Evolutionary conservation across 1,140 invertebrate species (phyloP), one percentile per base, ranked within the genome.

Genomic region (Papilio polyxenes): DNA sequence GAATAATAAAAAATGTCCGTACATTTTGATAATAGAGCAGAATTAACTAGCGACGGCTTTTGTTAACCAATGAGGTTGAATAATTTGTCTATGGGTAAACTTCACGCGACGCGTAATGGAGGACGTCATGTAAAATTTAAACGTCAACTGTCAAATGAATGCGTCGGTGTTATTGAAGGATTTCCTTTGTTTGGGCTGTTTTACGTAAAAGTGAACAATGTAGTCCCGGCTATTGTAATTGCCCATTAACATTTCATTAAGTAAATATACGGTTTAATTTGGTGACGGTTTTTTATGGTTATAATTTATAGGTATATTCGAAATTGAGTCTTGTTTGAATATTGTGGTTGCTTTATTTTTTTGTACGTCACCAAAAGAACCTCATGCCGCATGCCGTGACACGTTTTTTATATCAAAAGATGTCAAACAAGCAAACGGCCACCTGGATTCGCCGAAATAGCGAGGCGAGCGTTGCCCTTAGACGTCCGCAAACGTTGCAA

Each of bases 81-180:
- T 77, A 74, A 48, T 74, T 48, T 49, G 48, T 31, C 75, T 51
- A 31, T n/a, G 49, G 13, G 49, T 77, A 77, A 77, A 77, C 75
- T 51, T 77, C 17, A 20, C 75, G 75, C 44, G 44, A 20, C 75
- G 75, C 75, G 44, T 77, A 77, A 77, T 77, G 75, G 75, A 17
- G 74, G 75, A 23, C 75, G 75, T 77, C 75, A 77, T 77, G 48
- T 53, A 77, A 77, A 77, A 77, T 77, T 77, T 53, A 77, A 77
- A 20, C 75, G 75, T 77, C 75, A 77, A 77, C 75, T 77, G 75
- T 77, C 48, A 77, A 77, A 77, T 77, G 75, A 76, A 49, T 76
- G 40, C 44, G 49, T 31, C 20, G 44, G 20, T 76, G 23, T 76
- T 76, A 76, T 76, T 76, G 75, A 76, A 49, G 75, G 75, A 76